These are phyloP conservation scores for Adrianichthys oophorus DNA, from an alignment of 2,797 vertebrate genomes.

Conservation along the genomic window DNA sequence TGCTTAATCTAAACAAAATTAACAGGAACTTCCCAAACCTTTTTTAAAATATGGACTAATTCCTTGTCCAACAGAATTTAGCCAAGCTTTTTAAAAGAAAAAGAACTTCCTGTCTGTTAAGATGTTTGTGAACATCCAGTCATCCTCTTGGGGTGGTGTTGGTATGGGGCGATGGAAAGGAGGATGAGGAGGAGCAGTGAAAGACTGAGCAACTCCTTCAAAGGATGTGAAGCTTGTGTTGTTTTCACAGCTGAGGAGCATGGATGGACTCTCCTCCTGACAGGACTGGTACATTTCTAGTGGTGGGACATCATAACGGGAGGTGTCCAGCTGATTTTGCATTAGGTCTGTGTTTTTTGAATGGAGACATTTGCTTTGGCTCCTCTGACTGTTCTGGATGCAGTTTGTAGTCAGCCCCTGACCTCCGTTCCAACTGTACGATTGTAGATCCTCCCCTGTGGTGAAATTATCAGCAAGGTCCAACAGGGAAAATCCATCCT, in stretches of 20 bases:
- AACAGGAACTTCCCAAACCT: no score
- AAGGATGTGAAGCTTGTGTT: conserved; percentile 42
- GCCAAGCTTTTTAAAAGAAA: no score
- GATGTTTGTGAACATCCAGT: conserved; percentile 80
- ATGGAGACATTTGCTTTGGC: conserved; percentile 6
- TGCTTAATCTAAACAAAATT: no score
- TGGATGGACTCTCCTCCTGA: conserved; percentile 27
- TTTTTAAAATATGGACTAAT: no score
- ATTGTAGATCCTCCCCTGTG: conserved; percentile 15
- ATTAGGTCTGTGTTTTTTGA: conserved; percentile 7
- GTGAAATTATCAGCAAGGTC: conserved; percentile 26
- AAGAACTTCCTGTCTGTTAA: conserved; percentile 49
- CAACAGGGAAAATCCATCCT: conserved; percentile 19
- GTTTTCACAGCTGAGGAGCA: conserved; percentile 26
- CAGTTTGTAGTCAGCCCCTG: conserved; percentile 2
- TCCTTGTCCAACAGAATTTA: no score
- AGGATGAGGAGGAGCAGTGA: conserved; percentile 53
- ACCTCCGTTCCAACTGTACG: conserved; percentile 26
- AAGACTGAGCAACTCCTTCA: conserved; percentile 78
- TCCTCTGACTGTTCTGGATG: conserved; percentile 15
- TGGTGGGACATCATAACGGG: conserved; percentile 15
- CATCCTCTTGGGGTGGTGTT: conserved; percentile 69
- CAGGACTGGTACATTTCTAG: conserved; percentile 22
- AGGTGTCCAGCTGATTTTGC: conserved; percentile 27
- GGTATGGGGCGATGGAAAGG: conserved; percentile 42